These are phyloP conservation scores for Molanna angustata DNA, from an alignment of 2,888 invertebrate genomes.

Conservation along the genomic window DNA sequence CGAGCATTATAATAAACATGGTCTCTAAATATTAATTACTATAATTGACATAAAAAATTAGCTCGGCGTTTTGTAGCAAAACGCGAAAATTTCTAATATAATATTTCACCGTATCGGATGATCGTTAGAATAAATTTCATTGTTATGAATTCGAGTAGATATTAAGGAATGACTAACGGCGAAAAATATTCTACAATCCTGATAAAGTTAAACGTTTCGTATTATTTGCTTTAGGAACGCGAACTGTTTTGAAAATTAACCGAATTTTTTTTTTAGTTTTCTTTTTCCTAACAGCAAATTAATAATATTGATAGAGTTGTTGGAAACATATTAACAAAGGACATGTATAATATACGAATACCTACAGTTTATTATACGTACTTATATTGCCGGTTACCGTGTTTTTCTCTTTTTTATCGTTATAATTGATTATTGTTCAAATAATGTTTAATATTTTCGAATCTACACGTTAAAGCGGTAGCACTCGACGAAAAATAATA, in stretches of 20 bases:
- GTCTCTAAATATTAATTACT: slow-evolving; percentile 15
- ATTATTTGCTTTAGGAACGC: slow-evolving; percentile 22
- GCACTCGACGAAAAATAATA: slow-evolving; percentile 5
- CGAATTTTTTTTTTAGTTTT: too few species aligned
- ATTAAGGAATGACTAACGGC: slow-evolving; percentile 12
- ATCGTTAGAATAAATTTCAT: slow-evolving; percentile 14
- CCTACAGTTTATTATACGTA: too few species aligned
- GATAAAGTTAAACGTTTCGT: slow-evolving; percentile 13
- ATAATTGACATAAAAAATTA: slow-evolving; percentile 10
- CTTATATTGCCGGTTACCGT: too few species aligned
- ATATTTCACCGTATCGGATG: slow-evolving; percentile 7
- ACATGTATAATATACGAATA: too few species aligned
- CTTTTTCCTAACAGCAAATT: too few species aligned
- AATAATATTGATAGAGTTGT: too few species aligned
- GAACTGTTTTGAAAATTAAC: too few species aligned
- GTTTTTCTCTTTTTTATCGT: too few species aligned
- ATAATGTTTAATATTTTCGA: slow-evolving; percentile 10
- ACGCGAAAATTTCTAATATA: slow-evolving; percentile 6
- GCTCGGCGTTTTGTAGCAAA: slow-evolving; percentile 4
- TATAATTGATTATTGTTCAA: slow-evolving; percentile 14
- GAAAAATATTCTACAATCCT: not conserved
- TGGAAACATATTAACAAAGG: too few species aligned
- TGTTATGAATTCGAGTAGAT: not conserved
- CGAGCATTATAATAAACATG: slow-evolving; percentile 2
- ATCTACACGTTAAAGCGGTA: slow-evolving; percentile 9